Evolutionary conservation across 2,113 vertebrate genomes (phyloP).

Genomic region (Pungitius pungitius): DNA sequence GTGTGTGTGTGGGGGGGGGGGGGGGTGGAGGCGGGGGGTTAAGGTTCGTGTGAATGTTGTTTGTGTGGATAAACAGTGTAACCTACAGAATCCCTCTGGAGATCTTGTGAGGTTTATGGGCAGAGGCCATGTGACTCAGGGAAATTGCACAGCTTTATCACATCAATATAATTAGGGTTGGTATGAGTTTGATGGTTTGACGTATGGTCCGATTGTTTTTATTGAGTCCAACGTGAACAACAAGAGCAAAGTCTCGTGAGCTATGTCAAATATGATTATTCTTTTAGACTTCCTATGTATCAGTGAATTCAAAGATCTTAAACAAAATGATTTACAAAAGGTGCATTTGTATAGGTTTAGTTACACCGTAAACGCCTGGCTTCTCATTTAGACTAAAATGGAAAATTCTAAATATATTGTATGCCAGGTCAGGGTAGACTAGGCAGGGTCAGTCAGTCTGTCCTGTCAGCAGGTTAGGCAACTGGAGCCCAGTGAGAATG

Average conservation of each 20-base stretch:
- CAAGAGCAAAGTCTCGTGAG: neutral
- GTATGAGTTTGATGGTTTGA: constrained; percentile 3
- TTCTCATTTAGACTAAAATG: neutral
- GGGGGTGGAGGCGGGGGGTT: neutral
- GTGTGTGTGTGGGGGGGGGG: too few species aligned
- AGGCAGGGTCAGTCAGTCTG: neutral
- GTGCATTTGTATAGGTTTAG: neutral
- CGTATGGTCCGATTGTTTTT: neutral
- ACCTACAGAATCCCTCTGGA: neutral
- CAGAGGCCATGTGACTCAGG: constrained; percentile 4
- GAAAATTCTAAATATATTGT: neutral
- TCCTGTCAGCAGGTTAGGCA: neutral
- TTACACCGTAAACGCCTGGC: neutral
- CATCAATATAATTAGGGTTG: neutral
- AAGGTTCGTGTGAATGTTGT: neutral
- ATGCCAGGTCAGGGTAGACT: neutral
- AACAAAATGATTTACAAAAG: neutral
- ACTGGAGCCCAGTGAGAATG: neutral
- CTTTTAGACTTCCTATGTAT: neutral
- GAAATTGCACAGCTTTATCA: neutral
- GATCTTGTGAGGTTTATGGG: constrained; percentile 22
- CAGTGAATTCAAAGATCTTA: neutral
- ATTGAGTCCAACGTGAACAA: neutral
- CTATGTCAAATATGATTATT: neutral
- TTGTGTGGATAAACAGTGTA: constrained; percentile 5